Evolutionary conservation across 2,113 vertebrate species (phyloP).

Genomic region (Phoxinus phoxinus): DNA sequence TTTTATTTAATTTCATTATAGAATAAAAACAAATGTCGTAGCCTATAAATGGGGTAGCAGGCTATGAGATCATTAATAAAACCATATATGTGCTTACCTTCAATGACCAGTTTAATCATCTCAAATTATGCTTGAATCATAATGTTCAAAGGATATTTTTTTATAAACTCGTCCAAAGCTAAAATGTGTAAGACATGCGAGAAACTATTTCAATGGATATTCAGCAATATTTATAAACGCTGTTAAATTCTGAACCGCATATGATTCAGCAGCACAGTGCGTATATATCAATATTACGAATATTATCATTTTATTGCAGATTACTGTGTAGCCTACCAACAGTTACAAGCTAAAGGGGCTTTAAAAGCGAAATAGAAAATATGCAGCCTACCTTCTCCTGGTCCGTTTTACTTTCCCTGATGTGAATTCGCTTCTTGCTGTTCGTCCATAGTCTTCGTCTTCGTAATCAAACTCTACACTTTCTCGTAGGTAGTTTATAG

Average conservation of each 20-base stretch:
- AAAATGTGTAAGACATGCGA: background rate
- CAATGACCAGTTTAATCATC: background rate
- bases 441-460: slow-evolving; percentile 14
- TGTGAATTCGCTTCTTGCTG: background rate
- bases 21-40: background rate
- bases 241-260: background rate
- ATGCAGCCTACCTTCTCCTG: background rate
- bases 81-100: background rate
- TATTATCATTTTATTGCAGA: background rate
- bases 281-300: background rate
- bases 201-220: background rate
- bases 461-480: slow-evolving; percentile 21
- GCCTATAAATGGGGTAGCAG: background rate
- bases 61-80: background rate
- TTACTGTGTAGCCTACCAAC: background rate
- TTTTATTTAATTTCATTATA: background rate
- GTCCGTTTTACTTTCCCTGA: background rate
- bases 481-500: background rate
- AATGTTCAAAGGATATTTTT: background rate
- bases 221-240: background rate
- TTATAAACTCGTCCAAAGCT: background rate
- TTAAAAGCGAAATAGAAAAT: background rate
- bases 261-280: background rate
- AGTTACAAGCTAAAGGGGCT: background rate
- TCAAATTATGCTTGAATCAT: background rate